phyloP scores from a whole-genome alignment of 2,888 invertebrate species.

The Leucozona laternaria region DNA sequence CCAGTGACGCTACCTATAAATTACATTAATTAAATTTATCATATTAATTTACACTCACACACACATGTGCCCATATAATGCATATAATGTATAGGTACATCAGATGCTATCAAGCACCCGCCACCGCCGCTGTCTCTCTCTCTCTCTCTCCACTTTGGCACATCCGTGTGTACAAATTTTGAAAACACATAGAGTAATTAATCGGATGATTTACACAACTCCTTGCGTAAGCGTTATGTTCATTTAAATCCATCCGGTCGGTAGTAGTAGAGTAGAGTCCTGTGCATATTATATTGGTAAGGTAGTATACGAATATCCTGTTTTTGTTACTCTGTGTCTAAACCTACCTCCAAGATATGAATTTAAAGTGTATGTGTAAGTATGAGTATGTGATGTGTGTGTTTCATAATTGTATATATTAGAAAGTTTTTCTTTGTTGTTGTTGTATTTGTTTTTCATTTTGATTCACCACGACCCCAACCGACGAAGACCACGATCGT shows the following conservation, averaged over 20 bases:
- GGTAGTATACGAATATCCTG: constrained; percentile 66
- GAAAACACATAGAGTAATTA: constrained; percentile 78
- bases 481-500: constrained; percentile 82
- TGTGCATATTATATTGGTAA: constrained; percentile 24
- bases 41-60: constrained; percentile 68
- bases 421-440: constrained; percentile 60
- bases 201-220: constrained; percentile 80
- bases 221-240: constrained; percentile 78
- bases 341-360: not conserved
- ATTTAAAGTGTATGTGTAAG: not conserved
- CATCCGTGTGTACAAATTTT: constrained; percentile 44
- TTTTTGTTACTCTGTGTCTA: constrained; percentile 50
- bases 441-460: constrained; percentile 77
- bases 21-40: constrained; percentile 72
- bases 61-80: constrained; percentile 50
- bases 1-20: constrained; percentile 61
- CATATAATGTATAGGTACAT: no score
- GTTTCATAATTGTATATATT: constrained; percentile 57
- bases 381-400: not conserved
- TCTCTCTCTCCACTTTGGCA: not conserved
- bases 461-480: constrained; percentile 83
- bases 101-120: constrained; percentile 59
- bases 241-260: constrained; percentile 68
- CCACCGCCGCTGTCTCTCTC: not conserved
- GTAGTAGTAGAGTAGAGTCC: constrained; percentile 75